phyloP scores from a whole-genome alignment of 2,797 vertebrate genomes.

The Xerus rutilus region DNA sequence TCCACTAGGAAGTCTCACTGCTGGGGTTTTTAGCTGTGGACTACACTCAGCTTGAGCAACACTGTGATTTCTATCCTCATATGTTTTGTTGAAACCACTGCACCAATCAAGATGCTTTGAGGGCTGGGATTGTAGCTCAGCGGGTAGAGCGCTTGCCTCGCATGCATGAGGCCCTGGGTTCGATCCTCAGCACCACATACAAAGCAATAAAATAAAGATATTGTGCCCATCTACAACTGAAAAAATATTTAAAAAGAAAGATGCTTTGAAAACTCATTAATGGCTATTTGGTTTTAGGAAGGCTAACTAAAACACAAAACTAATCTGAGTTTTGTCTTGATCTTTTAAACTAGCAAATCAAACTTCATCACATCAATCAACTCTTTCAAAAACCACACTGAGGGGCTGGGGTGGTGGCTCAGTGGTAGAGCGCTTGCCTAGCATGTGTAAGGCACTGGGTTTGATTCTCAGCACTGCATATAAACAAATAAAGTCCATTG shows the following conservation, averaged over 20 bases:
- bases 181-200: no score
- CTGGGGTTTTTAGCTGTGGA: background rate
- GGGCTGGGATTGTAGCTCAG: no score
- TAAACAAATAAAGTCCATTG: no score
- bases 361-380: background rate
- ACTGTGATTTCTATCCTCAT: background rate
- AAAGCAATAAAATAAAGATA: no score
- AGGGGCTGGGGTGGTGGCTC: no score
- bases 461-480: no score
- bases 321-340: background rate
- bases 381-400: constrained; percentile 22
- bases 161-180: no score
- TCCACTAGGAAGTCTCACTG: background rate
- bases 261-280: background rate
- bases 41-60: background rate
- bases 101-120: background rate
- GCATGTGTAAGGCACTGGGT: no score
- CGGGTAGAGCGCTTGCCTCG: no score
- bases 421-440: no score
- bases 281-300: background rate
- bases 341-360: background rate
- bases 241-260: no score
- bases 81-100: background rate
- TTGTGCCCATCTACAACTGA: no score
- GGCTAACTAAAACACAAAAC: background rate